These are phyloP conservation scores for Microchrysa polita DNA, from an alignment of 2,888 invertebrate genomes.

Conservation along the genomic window DNA sequence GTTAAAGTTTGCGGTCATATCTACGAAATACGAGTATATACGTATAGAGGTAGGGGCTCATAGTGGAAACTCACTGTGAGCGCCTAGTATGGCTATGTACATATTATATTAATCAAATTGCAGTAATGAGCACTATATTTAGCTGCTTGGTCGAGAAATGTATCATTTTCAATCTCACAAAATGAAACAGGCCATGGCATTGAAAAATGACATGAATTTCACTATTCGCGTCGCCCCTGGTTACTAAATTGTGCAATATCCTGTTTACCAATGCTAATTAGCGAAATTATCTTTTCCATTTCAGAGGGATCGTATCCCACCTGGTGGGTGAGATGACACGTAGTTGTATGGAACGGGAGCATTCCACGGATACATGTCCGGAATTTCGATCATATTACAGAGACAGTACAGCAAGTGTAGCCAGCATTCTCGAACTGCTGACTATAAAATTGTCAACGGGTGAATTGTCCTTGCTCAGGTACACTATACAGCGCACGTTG, in stretches of 20 bases:
- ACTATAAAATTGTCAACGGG: constrained; percentile 5
- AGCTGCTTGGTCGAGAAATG: not conserved
- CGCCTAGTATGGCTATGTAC: no score
- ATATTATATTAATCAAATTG: constrained; percentile 3
- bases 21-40: no score
- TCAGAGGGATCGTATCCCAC: not conserved
- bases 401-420: constrained; percentile 23
- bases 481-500: not conserved
- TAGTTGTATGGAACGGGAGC: not conserved
- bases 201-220: not conserved
- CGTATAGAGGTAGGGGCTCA: not conserved
- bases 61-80: not conserved
- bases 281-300: constrained; percentile 5
- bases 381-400: not conserved
- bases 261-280: not conserved
- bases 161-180: no score
- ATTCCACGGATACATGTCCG: not conserved
- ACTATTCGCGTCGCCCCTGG: no score
- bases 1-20: not conserved
- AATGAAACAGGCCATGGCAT: not conserved
- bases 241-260: no score
- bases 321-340: constrained; percentile 9
- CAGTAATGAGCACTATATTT: not conserved
- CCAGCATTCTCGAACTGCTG: constrained; percentile 13
- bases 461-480: constrained; percentile 8